Base-by-base conservation (phyloP, 1,140 invertebrate species). In the Aphelinus atriplicis region DNA sequence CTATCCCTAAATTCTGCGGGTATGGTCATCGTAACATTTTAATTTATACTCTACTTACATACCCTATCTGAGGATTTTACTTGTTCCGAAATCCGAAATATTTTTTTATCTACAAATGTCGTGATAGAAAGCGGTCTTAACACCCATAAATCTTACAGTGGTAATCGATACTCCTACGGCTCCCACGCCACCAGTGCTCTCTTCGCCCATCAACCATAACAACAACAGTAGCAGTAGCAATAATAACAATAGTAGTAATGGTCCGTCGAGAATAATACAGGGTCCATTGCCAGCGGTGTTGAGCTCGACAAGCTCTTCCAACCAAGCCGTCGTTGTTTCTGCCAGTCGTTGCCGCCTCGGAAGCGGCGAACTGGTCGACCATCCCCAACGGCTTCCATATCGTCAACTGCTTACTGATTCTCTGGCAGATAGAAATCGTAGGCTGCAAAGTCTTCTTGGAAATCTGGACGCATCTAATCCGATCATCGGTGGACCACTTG, bases 131-230 rank as follows among this genome's bases (percentile, higher is more conserved):
- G 71, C 65, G 55, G 1, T 4, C 2, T 4, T 73, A 43, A 67
- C 6, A 66, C 48, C 56, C 26, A 46, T 83, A 1, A 90, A 89
- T 7, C 84, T 91, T 1, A 91, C 90, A 58, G 90, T 92, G 3
- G 89, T 92, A 55, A 86, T 92, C 48, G 91, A 92, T 73, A 89
- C 89, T n/a, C 89, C 90, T 7, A 83, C 87, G 0, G 86, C 87
- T 3, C 58, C 84, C 2, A 84, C 85, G 2, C 86, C 85, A 65
- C 85, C 86, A n/a, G 46, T 65, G 6, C 48, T 76, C 1, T 62
- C 75, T 0, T 68, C 70, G 7, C 70, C 75, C 10, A 47, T 76
- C 3, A 70, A 47, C 61, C 67, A 68, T 46, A 61, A 60, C 10
- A 66, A 60, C 10, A n/a, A 6, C 48, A 71, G 1, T n/a, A 70